Base-by-base conservation (phyloP, 2,888 invertebrate species). In the Operophtera brumata region DNA sequence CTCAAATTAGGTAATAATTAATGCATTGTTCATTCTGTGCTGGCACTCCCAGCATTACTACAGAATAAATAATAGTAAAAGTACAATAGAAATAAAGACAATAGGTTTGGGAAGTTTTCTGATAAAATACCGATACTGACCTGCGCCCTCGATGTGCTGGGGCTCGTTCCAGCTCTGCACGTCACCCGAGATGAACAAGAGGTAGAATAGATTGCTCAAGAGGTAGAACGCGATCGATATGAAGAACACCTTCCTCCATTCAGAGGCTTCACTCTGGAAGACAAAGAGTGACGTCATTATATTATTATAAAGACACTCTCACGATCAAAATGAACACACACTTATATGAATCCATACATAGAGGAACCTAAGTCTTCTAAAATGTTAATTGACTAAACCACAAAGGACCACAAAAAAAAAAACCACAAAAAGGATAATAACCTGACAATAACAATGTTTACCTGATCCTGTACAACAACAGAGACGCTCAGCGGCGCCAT, bases 401-500 rank as follows among this genome's bases (percentile, higher is more conserved):
- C 20, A 3, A 3, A 3, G 20, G n/a, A n/a, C n/a, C n/a, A n/a
- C n/a, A n/a, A n/a, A n/a, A n/a, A n/a, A n/a, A n/a, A n/a, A n/a
- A n/a, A n/a, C n/a, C n/a, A n/a, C n/a, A n/a, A n/a, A n/a, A n/a
- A n/a, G n/a, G 20, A 20, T 20, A 2, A 20, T 2, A 20, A 4
- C 20, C 20, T 20, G 2, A 20, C 4, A 20, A 20, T 20, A 20
- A 30, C 5, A 9, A 30, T 8, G 8, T 8, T 2, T 59, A 83
- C 96, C 86, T 93, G 91, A 73, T 95, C 92, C 6, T 85, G 84
- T 1, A 96, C 93, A 20, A 96, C 91, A 10, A 92, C 78, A 6
- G 94, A 93, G 0, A 95, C 95, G 20, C 94, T 89, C 0, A 95
- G 82, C 0, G 96, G 96, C 0, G 96, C 96, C 64, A 96, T 84